Percentiles rank a stretch among this genome's conserved stretches.
Evolutionary conservation across 2,113 vertebrate species (phyloP).

Genomic region (Candoia aspera): DNA sequence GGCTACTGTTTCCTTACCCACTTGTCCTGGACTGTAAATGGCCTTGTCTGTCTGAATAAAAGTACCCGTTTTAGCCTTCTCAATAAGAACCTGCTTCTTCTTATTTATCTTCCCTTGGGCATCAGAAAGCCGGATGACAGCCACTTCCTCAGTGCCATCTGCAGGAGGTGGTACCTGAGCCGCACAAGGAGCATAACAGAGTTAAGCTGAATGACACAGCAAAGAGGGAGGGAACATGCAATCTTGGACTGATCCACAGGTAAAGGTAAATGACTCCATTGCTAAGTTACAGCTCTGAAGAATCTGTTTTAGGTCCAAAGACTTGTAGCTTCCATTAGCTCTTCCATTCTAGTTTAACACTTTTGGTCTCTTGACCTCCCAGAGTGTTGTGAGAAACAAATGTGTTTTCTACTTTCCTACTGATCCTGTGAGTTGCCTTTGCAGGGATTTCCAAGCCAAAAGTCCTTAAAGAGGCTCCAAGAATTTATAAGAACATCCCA

Average conservation of each 20-base stretch:
- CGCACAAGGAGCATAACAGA: neutral
- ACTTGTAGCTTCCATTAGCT: neutral
- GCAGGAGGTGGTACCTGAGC: neutral
- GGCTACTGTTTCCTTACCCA: neutral
- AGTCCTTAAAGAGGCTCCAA: too few relatives aligned
- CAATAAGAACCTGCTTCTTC: conserved; percentile 48
- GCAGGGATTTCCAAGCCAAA: too few relatives aligned
- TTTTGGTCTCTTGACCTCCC: neutral
- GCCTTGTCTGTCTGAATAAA: conserved; percentile 57
- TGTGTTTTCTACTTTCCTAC: too few relatives aligned
- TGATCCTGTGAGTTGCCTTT: too few relatives aligned
- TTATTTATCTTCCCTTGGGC: conserved; percentile 22
- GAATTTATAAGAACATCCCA: too few relatives aligned
- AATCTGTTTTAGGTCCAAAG: neutral
- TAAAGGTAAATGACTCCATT: neutral
- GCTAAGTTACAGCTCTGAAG: too few relatives aligned
- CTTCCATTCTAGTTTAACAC: neutral
- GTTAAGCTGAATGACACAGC: neutral
- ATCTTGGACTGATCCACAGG: neutral
- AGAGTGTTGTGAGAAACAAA: neutral
- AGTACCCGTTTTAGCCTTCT: conserved; percentile 25
- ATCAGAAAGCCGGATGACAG: neutral
- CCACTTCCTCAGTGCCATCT: neutral
- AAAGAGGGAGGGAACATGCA: neutral
- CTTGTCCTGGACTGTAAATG: conserved; percentile 11